Evolutionary conservation across 23 tunicate species (phyloP).

Genomic region (Aplidium turbinatum): DNA sequence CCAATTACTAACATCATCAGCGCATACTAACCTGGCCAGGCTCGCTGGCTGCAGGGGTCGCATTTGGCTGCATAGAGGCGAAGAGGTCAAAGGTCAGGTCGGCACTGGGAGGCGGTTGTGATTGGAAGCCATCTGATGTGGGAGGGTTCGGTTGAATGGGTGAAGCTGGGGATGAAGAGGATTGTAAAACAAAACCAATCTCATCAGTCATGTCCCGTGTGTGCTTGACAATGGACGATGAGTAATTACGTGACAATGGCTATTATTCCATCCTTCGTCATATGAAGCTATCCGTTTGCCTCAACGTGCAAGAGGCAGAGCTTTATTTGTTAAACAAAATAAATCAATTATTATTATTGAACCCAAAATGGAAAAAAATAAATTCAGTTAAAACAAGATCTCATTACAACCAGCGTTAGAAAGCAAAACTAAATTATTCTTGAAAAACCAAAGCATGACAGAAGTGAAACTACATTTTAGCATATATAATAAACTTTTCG

Average conservation of each 20-base stretch:
- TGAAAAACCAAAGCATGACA: too few species aligned
- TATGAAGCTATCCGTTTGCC: too few species aligned
- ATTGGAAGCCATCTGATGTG: neutral
- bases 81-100: slow-evolving; percentile 78
- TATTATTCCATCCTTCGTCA: too few species aligned
- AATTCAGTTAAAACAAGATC: too few species aligned
- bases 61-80: slow-evolving; percentile 35
- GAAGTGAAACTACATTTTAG: too few species aligned
- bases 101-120: slow-evolving; percentile 54
- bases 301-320: too few species aligned
- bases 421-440: too few species aligned
- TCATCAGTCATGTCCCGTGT: neutral
- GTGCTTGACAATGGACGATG: neutral
- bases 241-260: neutral
- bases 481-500: too few species aligned
- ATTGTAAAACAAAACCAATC: neutral
- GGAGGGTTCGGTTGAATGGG: slow-evolving; percentile 12
- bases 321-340: too few species aligned
- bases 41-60: neutral
- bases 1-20: neutral
- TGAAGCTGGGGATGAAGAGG: slow-evolving; percentile 10
- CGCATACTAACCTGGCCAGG: neutral
- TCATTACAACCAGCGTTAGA: too few species aligned
- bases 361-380: too few species aligned
- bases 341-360: too few species aligned